phyloP scores from a whole-genome alignment of 1,140 invertebrate species.

The Lepidotrigona ventralis region DNA sequence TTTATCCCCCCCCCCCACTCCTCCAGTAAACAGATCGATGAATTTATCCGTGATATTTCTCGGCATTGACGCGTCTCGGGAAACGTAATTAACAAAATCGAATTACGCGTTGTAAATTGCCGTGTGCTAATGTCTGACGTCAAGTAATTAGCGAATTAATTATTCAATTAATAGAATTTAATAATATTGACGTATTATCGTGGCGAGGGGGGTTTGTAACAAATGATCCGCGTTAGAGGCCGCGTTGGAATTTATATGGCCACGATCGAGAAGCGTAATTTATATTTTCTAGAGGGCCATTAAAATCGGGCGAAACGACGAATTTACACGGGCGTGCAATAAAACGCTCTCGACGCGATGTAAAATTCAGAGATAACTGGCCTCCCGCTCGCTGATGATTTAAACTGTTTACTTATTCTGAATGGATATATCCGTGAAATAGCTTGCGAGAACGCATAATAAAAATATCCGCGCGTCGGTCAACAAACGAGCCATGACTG shows the following conservation, averaged over 20 bases:
- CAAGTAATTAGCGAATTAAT: constrained; percentile 25
- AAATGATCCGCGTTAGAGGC: background rate
- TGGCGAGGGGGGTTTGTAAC: background rate
- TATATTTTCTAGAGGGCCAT: constrained; percentile 41
- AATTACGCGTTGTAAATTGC: constrained; percentile 11
- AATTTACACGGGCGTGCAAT: constrained; percentile 9
- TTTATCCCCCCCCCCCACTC: too few species aligned
- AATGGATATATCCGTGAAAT: constrained; percentile 6
- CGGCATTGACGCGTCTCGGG: background rate
- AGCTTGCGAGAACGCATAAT: background rate
- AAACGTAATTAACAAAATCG: background rate
- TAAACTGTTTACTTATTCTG: constrained; percentile 28
- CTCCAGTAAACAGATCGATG: background rate
- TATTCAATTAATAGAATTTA: constrained; percentile 19
- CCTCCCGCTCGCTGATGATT: background rate
- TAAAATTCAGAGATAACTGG: constrained; percentile 26
- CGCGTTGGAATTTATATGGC: constrained; percentile 10
- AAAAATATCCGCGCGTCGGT: background rate
- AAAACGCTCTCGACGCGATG: constrained; percentile 8
- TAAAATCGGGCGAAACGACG: constrained; percentile 25
- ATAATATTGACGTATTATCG: constrained; percentile 15
- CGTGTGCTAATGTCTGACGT: constrained; percentile 3
- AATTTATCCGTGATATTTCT: background rate
- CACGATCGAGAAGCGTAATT: constrained; percentile 6
- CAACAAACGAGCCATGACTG: background rate